Percentiles rank a stretch among this genome's conserved stretches.
Conservation (phyloP, 2,113 vertebrate genomes). For the Eclectus roratus region DNA sequence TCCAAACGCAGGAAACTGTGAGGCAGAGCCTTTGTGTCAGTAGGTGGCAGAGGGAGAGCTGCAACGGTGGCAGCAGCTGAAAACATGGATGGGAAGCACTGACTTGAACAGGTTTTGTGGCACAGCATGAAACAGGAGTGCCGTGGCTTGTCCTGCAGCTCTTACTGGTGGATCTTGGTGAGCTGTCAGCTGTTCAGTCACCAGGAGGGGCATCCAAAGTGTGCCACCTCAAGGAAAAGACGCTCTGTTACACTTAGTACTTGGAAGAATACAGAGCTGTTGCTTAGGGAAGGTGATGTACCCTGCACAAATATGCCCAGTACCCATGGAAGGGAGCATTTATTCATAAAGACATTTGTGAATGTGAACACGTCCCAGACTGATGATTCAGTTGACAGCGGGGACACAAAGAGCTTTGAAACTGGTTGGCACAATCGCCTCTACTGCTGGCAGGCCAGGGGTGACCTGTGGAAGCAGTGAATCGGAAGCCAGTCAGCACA, state of each 20-base stretch:
- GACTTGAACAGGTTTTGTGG: too few species aligned
- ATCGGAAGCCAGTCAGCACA: background rate
- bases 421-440: background rate
- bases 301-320: background rate
- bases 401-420: background rate
- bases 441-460: background rate
- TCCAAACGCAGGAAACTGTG: background rate
- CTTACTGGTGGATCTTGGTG: background rate
- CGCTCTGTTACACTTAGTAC: background rate
- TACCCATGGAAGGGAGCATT: fast-evolving
- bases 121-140: background rate
- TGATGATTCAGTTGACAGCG: background rate
- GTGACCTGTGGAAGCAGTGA: background rate
- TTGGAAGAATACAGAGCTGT: background rate
- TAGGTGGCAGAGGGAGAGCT: background rate
- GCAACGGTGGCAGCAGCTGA: background rate
- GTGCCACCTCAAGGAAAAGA: background rate
- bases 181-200: background rate
- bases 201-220: background rate
- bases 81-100: fast-evolving
- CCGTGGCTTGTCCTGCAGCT: background rate
- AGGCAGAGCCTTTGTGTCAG: background rate
- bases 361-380: background rate
- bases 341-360: background rate
- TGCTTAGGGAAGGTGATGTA: background rate